Evolutionary conservation across 2,797 vertebrate species (phyloP).

Genomic region (Siniperca scherzeri): DNA sequence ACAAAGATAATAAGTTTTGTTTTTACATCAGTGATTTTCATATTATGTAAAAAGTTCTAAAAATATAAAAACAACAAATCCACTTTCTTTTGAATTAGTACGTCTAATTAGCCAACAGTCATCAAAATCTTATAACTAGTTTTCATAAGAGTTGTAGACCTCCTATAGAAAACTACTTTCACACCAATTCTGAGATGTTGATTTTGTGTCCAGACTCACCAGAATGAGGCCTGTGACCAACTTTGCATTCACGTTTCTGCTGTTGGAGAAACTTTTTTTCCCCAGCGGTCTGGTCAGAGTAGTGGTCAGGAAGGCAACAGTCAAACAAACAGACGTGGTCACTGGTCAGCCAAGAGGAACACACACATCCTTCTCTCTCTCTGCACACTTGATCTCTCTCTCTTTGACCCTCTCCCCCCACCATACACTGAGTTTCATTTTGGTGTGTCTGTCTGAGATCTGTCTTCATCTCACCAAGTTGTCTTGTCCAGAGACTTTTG

Average conservation of each 20-base stretch:
- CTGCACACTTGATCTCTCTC: neutral
- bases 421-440: neutral
- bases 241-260: neutral
- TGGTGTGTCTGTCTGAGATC: neutral
- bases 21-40: neutral
- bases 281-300: constrained; percentile 51
- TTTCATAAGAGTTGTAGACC: no score
- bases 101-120: neutral
- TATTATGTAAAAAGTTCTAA: neutral
- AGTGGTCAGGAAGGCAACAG: constrained; percentile 51
- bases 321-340: constrained; percentile 64
- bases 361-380: constrained; percentile 23
- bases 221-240: neutral
- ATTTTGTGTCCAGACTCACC: neutral
- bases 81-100: neutral
- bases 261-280: constrained; percentile 37
- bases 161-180: neutral
- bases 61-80: neutral
- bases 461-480: constrained; percentile 3
- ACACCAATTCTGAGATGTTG: neutral
- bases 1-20: neutral
- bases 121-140: no score
- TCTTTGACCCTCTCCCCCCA: neutral
- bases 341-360: constrained; percentile 43
- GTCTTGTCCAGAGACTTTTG: neutral